phyloP scores from a whole-genome alignment of 2,797 vertebrate species.

The Pangasius djambal region DNA sequence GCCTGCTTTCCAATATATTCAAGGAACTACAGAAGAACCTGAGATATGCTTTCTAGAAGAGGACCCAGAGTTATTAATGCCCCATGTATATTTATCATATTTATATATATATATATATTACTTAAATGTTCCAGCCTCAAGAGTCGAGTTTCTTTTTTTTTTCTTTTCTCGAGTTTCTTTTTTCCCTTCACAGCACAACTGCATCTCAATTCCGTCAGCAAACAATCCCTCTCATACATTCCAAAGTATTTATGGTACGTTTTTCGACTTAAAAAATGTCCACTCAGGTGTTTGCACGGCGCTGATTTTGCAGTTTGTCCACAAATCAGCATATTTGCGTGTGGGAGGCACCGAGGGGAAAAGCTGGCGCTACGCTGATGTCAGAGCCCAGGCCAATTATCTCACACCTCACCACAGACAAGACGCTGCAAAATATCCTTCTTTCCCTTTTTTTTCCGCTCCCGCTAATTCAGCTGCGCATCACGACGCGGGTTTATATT shows the following conservation, averaged over 20 bases:
- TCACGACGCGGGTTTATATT: background rate
- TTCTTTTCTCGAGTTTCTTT: too few relatives aligned
- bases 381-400: background rate
- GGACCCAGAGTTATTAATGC: background rate
- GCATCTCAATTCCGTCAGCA: slow-evolving; percentile 16
- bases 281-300: slow-evolving; percentile 52
- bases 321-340: slow-evolving; percentile 62
- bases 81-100: background rate
- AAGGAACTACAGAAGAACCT: background rate
- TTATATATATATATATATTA: background rate
- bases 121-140: background rate
- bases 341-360: background rate
- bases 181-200: background rate
- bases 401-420: background rate
- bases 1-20: background rate
- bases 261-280: slow-evolving; percentile 24
- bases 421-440: too few relatives aligned
- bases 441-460: background rate
- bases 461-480: background rate
- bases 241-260: slow-evolving; percentile 48
- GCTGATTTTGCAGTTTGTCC: slow-evolving; percentile 65
- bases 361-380: background rate
- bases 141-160: background rate
- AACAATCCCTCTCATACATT: slow-evolving; percentile 36
- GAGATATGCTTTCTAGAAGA: background rate